Base-by-base conservation (phyloP, 2,888 invertebrate genomes). In the Cosmorhoe ocellata region DNA sequence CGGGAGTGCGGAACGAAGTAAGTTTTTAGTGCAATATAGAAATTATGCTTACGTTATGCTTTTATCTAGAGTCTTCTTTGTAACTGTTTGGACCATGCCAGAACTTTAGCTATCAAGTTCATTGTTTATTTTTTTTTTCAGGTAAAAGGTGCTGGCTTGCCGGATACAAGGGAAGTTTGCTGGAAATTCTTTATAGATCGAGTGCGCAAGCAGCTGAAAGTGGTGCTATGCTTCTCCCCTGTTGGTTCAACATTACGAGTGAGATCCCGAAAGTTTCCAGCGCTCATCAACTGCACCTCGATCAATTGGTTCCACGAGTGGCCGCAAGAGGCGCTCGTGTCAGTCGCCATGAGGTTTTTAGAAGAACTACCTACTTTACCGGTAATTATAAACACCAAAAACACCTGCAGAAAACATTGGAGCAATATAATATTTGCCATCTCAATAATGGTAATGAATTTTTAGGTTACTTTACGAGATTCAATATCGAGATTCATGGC, bases 261-360 rank as follows among this genome's bases (percentile, higher is more conserved):
- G 24, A 70, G 98, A 59, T 96, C 98, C 14, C 92, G 99, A 64
- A 98, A 98, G 89, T 99, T 99, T 81, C 99, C 99, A 0, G 98
- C 98, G 6, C 93, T 99, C 56, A 97, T 97, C 60, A 99, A 98
- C 84, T 97, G 97, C 69, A 98, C 98, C 4, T 95, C 96, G 43
- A 98, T 98, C 59, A 98, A 99, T 80, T 99, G 99, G 98, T 99
- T 99, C 85, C 98, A 99, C 76, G 98, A 98, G 81, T 99, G 99
- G 99, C 98, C 99, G 1, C 97, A 98, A 86, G 98, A 98, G 83
- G 99, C 99, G 46, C 91, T 99, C 50, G 95, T 98, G 53, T 98
- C 98, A 5, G 99, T 99, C 7, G 96, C 98, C 12, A 93, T 95
- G 84, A 93, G 95, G 64, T 99, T 98, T 81, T 88, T 99, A 53